A percentile compares a stretch with the other conserved stretches of the same genome.
These are phyloP conservation scores for Euura saliciscinereae DNA, from an alignment of 1,140 invertebrate genomes.

Conservation along the genomic window DNA sequence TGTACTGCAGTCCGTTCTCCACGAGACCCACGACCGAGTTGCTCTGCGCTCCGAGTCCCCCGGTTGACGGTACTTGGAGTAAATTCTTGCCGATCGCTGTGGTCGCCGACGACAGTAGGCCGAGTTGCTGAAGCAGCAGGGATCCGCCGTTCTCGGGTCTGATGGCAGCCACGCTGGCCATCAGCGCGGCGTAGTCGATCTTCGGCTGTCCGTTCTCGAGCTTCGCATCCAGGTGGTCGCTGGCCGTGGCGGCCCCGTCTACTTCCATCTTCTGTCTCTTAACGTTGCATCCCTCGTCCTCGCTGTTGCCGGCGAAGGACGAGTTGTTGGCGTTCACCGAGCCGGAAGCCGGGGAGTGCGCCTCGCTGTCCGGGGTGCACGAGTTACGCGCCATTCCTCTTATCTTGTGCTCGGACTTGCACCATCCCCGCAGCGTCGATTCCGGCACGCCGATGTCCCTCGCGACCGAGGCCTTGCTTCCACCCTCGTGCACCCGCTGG, in stretches of 20 bases:
- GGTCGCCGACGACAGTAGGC: constrained; percentile 25
- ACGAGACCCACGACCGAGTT: constrained; percentile 44
- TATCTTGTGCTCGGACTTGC: constrained; percentile 81
- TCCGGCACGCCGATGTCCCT: constrained; percentile 82
- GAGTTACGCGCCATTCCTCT: constrained; percentile 73
- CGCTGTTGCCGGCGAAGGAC: constrained; percentile 32
- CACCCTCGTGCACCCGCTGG: constrained; percentile 77
- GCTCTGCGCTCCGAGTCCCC: constrained; percentile 18
- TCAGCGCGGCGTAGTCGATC: constrained; percentile 33
- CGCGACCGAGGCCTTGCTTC: constrained; percentile 82
- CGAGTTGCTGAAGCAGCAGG: constrained; percentile 38
- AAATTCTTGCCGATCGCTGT: constrained; percentile 30
- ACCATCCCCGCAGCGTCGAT: constrained; percentile 83
- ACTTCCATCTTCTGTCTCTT: constrained; percentile 34
- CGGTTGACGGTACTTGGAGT: constrained; percentile 22
- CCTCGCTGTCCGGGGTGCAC: constrained; percentile 63
- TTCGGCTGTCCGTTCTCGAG: constrained; percentile 21
- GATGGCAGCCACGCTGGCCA: constrained; percentile 38
- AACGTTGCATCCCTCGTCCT: constrained; percentile 37
- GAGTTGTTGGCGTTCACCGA: constrained; percentile 58
- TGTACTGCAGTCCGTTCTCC: constrained; percentile 52
- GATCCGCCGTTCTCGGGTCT: constrained; percentile 38
- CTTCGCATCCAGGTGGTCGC: constrained; percentile 10
- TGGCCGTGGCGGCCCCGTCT: constrained; percentile 9
- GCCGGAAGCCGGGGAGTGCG: constrained; percentile 55